Evolutionary conservation across 2,113 vertebrate genomes (phyloP).

Genomic region (Ictalurus punctatus): DNA sequence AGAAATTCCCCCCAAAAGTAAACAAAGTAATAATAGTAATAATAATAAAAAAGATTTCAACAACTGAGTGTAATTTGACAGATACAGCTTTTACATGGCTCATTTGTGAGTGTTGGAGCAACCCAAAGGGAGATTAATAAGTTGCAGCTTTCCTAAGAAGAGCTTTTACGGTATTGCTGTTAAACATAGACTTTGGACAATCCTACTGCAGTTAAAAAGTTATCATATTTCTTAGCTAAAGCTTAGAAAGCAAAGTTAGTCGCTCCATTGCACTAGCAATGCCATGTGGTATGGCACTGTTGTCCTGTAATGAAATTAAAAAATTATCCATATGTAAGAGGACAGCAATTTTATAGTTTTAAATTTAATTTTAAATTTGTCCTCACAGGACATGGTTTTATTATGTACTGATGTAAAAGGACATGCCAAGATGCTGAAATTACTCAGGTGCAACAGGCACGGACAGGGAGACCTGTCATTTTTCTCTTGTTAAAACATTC

Average conservation of each 20-base stretch:
- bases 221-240: conserved; percentile 5
- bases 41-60: neutral
- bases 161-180: neutral
- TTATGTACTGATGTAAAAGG: neutral
- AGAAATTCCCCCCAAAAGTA: neutral
- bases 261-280: neutral
- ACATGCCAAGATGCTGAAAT: neutral
- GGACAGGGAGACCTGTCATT: neutral
- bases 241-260: neutral
- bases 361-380: neutral
- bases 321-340: neutral
- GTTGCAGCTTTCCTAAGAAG: neutral
- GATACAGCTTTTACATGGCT: neutral
- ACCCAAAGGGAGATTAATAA: neutral
- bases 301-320: neutral
- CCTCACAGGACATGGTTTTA: neutral
- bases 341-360: neutral
- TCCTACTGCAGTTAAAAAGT: conserved; percentile 26
- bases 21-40: no score
- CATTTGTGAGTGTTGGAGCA: neutral
- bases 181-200: conserved; percentile 18
- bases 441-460: neutral
- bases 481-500: neutral
- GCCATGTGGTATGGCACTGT: neutral
- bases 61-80: neutral